These are phyloP conservation scores for Lytechinus variegatus DNA, from an alignment of 35 echinoderm and acorn worm genomes.

Conservation along the genomic window DNA sequence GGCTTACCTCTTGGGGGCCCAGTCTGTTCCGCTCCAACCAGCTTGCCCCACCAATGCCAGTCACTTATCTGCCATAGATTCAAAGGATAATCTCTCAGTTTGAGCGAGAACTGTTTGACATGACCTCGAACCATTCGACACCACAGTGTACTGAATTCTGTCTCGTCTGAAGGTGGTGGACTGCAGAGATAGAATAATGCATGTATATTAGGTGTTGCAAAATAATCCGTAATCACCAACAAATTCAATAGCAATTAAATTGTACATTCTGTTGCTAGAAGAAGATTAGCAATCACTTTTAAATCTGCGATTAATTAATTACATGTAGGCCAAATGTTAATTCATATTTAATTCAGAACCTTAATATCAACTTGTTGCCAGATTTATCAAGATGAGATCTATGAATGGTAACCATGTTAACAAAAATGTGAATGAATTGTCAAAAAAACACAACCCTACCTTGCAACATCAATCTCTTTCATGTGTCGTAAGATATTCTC, in stretches of 20 bases:
- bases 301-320: no score
- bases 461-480: constrained; percentile 90
- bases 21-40: constrained; percentile 85
- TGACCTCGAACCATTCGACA: constrained; percentile 82
- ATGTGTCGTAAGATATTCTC: constrained; percentile 83
- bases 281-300: no score
- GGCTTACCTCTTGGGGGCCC: constrained; percentile 82
- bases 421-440: no score
- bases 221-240: no score
- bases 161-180: constrained; percentile 70
- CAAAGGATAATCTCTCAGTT: constrained; percentile 83
- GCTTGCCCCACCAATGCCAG: constrained; percentile 93
- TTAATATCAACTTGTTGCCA: neutral
- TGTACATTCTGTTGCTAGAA: no score
- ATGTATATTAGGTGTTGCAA: neutral
- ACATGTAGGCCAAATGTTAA: no score
- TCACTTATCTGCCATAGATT: constrained; percentile 75
- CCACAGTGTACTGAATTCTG: constrained; percentile 85
- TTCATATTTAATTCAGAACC: no score
- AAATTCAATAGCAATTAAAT: no score
- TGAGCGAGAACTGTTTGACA: constrained; percentile 64
- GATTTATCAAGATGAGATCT: no score
- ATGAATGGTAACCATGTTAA: no score
- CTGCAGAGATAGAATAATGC: constrained; percentile 28
- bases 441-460: constrained; percentile 28